Percentiles rank a stretch among this genome's conserved stretches.
Evolutionary conservation across 2,113 vertebrate genomes (phyloP).

Genomic region (Eurystomus gularis): DNA sequence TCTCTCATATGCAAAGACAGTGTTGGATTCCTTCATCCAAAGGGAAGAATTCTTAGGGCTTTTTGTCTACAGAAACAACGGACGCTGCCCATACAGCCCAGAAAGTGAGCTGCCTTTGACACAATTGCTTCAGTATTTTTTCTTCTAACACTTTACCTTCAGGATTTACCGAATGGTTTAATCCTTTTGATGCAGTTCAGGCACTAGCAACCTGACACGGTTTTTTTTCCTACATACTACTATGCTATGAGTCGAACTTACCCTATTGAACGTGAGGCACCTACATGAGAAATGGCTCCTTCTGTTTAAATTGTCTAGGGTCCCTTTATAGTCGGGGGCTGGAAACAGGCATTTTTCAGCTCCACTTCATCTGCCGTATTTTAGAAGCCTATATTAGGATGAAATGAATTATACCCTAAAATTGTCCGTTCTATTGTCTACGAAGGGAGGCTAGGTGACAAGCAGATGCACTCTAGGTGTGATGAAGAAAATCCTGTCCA

Average conservation of each 20-base stretch:
- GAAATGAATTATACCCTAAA: not conserved
- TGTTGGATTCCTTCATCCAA: not conserved
- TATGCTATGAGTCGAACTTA: accelerated
- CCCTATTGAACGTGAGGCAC: not conserved
- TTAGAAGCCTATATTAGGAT: not conserved
- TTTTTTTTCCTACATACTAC: not conserved
- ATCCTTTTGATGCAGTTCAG: not conserved
- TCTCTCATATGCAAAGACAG: not conserved
- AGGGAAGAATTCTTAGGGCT: not conserved
- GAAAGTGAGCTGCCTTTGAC: not conserved
- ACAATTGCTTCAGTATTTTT: not conserved
- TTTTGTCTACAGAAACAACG: not conserved
- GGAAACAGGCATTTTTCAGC: not conserved
- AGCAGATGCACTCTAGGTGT: not conserved
- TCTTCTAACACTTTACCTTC: not conserved
- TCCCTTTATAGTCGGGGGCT: not conserved
- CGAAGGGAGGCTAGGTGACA: not conserved
- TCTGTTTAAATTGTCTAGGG: not conserved
- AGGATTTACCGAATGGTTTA: not conserved
- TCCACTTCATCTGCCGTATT: not conserved
- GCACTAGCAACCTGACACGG: not conserved
- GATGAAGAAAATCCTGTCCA: not conserved
- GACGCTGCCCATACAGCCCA: not conserved
- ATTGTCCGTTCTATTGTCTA: not conserved
- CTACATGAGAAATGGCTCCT: not conserved